Evolutionary conservation across 1,140 invertebrate species (phyloP).

Genomic region (Chironomus striatipennis): DNA sequence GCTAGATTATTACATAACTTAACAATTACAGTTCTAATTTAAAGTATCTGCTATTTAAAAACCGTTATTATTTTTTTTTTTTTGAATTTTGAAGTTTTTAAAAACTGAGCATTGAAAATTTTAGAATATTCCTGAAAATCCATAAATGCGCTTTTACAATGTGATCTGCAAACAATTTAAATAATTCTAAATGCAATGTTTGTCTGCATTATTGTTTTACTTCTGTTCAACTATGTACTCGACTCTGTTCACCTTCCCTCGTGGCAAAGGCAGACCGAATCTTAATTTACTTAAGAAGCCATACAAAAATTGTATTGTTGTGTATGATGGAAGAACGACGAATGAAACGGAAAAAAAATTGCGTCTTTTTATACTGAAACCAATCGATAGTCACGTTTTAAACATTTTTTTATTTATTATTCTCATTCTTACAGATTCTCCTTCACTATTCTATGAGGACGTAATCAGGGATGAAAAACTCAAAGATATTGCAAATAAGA

Average conservation of each 20-base stretch:
- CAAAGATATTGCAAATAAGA: constrained; percentile 29
- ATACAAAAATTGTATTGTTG: not conserved
- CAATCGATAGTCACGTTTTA: constrained; percentile 23
- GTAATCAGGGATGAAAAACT: constrained; percentile 24
- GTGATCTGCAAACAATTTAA: no score
- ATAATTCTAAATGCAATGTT: no score
- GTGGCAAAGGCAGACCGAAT: not conserved
- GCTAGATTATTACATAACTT: no score
- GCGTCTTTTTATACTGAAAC: constrained; percentile 17
- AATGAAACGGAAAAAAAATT: no score
- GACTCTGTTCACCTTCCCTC: not conserved
- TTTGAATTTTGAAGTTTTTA: no score
- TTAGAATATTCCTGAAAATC: no score
- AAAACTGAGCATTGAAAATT: no score
- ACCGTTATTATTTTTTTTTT: no score
- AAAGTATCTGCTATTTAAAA: no score
- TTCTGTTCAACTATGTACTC: not conserved
- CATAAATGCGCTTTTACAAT: no score
- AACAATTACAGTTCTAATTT: no score
- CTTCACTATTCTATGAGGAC: constrained; percentile 11
- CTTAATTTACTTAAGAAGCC: constrained; percentile 23
- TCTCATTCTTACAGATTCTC: constrained; percentile 23
- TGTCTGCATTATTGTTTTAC: not conserved
- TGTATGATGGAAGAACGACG: constrained; percentile 9
- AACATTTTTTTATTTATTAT: not conserved